These are phyloP conservation scores for Lacerta agilis DNA, from an alignment of 2,797 vertebrate species.

Conservation along the genomic window DNA sequence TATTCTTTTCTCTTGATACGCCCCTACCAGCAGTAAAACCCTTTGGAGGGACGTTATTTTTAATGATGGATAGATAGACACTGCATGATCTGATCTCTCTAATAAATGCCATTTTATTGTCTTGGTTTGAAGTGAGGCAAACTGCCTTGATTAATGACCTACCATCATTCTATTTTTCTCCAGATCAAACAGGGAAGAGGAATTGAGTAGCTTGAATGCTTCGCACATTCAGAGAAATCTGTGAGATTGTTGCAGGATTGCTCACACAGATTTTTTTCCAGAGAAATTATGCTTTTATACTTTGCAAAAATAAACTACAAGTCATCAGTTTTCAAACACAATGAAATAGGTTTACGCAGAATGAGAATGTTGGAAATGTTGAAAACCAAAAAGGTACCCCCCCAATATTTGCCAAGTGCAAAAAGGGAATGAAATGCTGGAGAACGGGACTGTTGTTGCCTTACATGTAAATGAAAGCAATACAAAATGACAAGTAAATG, in stretches of 20 bases:
- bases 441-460: too few species aligned
- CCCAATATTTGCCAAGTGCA: too few species aligned
- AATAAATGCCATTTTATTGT: constrained; percentile 57
- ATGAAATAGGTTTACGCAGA: too few species aligned
- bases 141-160: constrained; percentile 50
- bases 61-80: constrained; percentile 59
- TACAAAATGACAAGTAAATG: too few species aligned
- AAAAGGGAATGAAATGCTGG: too few species aligned
- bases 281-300: too few species aligned
- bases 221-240: background rate
- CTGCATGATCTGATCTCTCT: constrained; percentile 55
- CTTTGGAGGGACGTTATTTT: constrained; percentile 53
- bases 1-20: constrained; percentile 23
- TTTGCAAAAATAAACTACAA: too few species aligned
- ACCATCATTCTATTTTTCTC: constrained; percentile 28
- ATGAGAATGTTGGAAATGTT: too few species aligned
- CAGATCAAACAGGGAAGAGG: constrained; percentile 12
- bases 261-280: background rate
- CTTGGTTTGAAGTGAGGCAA: constrained; percentile 52
- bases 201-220: constrained; percentile 19
- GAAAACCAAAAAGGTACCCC: too few species aligned
- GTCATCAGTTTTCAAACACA: too few species aligned
- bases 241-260: background rate
- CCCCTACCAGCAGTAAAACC: constrained; percentile 54
- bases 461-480: too few species aligned